A percentile compares a stretch with the other conserved stretches of the same genome.
phyloP scores from a whole-genome alignment of 2,888 invertebrate genomes.

The Drosophila niveifrons region DNA sequence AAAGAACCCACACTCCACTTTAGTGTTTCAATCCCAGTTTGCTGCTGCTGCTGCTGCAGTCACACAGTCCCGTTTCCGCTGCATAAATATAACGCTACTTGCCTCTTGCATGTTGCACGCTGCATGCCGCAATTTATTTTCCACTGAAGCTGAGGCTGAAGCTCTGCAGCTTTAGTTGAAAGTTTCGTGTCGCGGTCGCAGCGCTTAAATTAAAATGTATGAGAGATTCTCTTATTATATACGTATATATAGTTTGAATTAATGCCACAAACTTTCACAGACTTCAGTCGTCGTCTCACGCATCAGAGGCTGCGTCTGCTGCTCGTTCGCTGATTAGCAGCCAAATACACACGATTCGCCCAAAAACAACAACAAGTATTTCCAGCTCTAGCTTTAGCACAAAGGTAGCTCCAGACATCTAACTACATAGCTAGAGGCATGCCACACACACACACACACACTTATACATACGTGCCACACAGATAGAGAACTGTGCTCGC shows the following conservation, averaged over 20 bases:
- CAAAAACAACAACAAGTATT: slow-evolving; percentile 26
- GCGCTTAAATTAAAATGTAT: slow-evolving; percentile 61
- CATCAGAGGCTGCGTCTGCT: slow-evolving; percentile 19
- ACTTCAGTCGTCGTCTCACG: slow-evolving; percentile 7
- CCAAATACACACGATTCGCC: slow-evolving; percentile 30
- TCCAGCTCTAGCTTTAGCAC: slow-evolving; percentile 17
- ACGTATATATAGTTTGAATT: slow-evolving; percentile 21
- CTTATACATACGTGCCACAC: not conserved
- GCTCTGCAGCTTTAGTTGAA: slow-evolving; percentile 30
- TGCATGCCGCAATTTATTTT: slow-evolving; percentile 79
- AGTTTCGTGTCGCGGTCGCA: slow-evolving; percentile 50
- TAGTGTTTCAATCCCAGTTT: slow-evolving; percentile 10
- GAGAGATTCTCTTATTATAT: slow-evolving; percentile 39
- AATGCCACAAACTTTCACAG: slow-evolving; percentile 29
- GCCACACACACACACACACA: not conserved
- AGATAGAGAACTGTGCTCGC: not conserved
- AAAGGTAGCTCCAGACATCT: slow-evolving; percentile 12
- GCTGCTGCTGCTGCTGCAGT: not conserved
- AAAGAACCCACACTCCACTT: slow-evolving; percentile 11
- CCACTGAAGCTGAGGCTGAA: slow-evolving; percentile 11
- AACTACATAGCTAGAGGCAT: slow-evolving; percentile 5
- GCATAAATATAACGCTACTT: slow-evolving; percentile 80
- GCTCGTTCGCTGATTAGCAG: slow-evolving; percentile 50
- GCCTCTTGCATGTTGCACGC: slow-evolving; percentile 72
- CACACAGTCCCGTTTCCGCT: slow-evolving; percentile 57